Evolutionary conservation across 2,797 vertebrate genomes (phyloP).

Genomic region (Lacerta viridis): DNA sequence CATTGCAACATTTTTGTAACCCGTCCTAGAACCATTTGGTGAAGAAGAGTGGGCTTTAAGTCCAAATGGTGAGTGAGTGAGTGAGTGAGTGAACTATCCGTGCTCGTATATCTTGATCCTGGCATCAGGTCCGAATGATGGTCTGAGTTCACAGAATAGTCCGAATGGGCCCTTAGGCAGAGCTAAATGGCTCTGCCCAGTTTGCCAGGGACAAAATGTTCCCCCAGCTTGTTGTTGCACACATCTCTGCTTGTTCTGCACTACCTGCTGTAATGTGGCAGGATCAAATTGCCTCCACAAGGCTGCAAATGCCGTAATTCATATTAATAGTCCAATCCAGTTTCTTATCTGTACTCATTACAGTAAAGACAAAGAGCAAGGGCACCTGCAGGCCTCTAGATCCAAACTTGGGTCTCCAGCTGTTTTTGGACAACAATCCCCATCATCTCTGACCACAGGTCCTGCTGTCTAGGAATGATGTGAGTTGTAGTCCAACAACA

Average conservation of each 20-base stretch:
- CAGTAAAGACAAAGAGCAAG: not conserved
- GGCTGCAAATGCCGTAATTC: not conserved
- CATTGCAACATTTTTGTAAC: too few relatives aligned
- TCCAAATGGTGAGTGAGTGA: too few relatives aligned
- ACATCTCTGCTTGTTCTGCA: not conserved
- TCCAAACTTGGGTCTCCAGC: too few relatives aligned
- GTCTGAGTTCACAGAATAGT: not conserved
- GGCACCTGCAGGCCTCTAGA: too few relatives aligned
- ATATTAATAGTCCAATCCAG: constrained; percentile 1
- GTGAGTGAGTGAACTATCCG: too few relatives aligned
- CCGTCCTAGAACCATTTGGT: too few relatives aligned
- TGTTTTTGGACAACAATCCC: too few relatives aligned
- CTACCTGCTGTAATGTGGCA: not conserved
- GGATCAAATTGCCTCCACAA: not conserved
- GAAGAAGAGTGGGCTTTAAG: too few relatives aligned
- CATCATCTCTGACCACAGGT: too few relatives aligned
- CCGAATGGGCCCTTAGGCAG: not conserved
- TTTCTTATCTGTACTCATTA: not conserved
- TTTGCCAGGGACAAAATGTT: constrained; percentile 20
- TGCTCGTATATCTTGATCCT: not conserved
- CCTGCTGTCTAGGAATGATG: too few relatives aligned
- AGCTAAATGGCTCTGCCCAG: not conserved
- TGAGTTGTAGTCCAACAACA: too few relatives aligned
- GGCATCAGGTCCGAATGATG: too few relatives aligned
- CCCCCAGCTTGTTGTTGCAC: not conserved